Evolutionary conservation across 2,888 invertebrate species (phyloP), one percentile per base, ranked within the genome.

Genomic region (Orthonychiurus folsomi): DNA sequence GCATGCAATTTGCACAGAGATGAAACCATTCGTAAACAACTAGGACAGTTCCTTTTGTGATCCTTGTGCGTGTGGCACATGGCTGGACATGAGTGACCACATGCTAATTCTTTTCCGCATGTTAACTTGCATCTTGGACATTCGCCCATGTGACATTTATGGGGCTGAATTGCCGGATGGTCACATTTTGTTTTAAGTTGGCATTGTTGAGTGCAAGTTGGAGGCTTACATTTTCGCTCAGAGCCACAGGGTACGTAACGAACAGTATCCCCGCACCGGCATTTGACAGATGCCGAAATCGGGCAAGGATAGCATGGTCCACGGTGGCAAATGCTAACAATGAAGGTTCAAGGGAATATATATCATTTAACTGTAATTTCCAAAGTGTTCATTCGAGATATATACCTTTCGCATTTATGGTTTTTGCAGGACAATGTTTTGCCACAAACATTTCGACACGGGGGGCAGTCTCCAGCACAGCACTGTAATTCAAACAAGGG

Each of bases 201-300:
- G 52, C 64, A 64, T 2, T 47, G 78, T 62, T 85, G 81, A 63
- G 78, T 80, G 74, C 95, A 95, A 73, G 84, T 84, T 1, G 92
- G 92, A 9, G 91, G 88, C 73, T 85, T 86, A 0, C 86, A 86
- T 62, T 83, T 83, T 61, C 77, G 77, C 73, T 88, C 88, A 63
- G 87, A 82, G 0, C 94, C 94, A 78, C 95, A 96, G 0, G 92
- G 90, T 1, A 94, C 89, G 12, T 82, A 84, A 18, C 89, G 79
- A 54, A 82, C 83, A 1, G 89, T 90, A 63, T 80, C 81, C 55
- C 91, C 89, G 76, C 95, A 96, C 62, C 84, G 82, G 74, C 95
- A 96, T 21, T 78, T 79, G 15, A 86, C 81, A 1, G 86, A 82
- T 69, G 84, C 84, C 2, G 85, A 87, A 62, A 84, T 77, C 1